phyloP scores from a whole-genome alignment of 2,888 invertebrate genomes.

The Chloroclystis v-ata region DNA sequence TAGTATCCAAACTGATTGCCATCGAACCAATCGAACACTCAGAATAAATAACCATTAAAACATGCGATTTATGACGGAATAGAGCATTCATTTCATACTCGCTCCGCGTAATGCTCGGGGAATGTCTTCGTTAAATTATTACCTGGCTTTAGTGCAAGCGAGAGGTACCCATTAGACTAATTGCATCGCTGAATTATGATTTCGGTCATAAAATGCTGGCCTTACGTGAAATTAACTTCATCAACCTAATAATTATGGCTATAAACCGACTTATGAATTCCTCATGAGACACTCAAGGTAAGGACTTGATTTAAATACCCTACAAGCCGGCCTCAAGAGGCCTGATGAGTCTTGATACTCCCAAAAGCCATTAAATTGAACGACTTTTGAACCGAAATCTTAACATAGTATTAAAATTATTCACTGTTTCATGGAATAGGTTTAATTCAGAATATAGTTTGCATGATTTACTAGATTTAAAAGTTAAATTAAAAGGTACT shows the following conservation, averaged over 20 bases:
- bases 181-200: constrained; percentile 25
- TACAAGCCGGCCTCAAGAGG: constrained; percentile 8
- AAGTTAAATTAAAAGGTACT: too few relatives aligned
- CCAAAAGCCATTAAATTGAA: not conserved
- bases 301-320: constrained; percentile 9
- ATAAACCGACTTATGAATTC: constrained; percentile 5
- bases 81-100: constrained; percentile 40
- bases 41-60: constrained; percentile 68
- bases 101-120: constrained; percentile 33
- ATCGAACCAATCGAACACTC: constrained; percentile 57
- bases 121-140: constrained; percentile 30
- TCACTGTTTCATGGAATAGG: not conserved
- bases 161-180: constrained; percentile 29
- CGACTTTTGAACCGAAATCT: not conserved
- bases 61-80: constrained; percentile 51
- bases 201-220: constrained; percentile 14
- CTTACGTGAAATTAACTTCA: constrained; percentile 18
- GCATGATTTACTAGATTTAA: too few relatives aligned
- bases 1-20: constrained; percentile 68
- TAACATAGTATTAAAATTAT: not conserved
- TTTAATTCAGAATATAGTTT: not conserved
- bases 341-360: constrained; percentile 5
- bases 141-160: constrained; percentile 29
- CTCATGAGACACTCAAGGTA: constrained; percentile 8
- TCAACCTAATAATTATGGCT: constrained; percentile 15